phyloP scores from a whole-genome alignment of 2,113 vertebrate genomes.

The Thryonomys swinderianus region DNA sequence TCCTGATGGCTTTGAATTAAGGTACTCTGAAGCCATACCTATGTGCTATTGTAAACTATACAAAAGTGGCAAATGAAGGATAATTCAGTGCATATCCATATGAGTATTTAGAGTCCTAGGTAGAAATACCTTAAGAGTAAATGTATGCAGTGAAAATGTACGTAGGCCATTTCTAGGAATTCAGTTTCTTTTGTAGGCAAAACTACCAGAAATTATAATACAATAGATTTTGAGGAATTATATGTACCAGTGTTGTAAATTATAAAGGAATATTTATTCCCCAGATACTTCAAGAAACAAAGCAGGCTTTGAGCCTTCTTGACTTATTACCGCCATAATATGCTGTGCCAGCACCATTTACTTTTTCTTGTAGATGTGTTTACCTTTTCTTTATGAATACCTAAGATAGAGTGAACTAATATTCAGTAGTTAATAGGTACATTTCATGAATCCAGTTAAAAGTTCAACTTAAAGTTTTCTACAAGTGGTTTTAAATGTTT shows the following conservation, averaged over 20 bases:
- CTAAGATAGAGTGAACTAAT: background rate
- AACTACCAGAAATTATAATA: background rate
- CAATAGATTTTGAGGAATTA: background rate
- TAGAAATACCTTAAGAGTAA: background rate
- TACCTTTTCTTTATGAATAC: background rate
- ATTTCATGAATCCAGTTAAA: background rate
- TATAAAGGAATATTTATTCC: conserved; percentile 6
- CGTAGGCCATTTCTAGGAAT: background rate
- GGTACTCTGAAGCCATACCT: background rate
- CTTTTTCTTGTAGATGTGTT: background rate
- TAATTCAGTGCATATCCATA: background rate
- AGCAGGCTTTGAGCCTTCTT: background rate
- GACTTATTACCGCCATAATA: background rate
- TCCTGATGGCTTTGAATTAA: conserved; percentile 5
- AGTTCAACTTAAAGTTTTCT: background rate
- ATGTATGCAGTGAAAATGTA: background rate
- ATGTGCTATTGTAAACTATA: background rate
- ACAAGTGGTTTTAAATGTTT: background rate
- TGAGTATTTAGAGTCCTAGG: background rate
- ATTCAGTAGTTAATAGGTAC: background rate
- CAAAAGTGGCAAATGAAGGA: background rate
- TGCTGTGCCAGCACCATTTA: background rate
- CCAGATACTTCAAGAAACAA: background rate
- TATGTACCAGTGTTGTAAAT: background rate
- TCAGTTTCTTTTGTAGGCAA: background rate